Percentiles rank a stretch among this genome's conserved stretches.
These are phyloP conservation scores for Ochropacha duplaris DNA, from an alignment of 2,888 invertebrate genomes.

Conservation along the genomic window DNA sequence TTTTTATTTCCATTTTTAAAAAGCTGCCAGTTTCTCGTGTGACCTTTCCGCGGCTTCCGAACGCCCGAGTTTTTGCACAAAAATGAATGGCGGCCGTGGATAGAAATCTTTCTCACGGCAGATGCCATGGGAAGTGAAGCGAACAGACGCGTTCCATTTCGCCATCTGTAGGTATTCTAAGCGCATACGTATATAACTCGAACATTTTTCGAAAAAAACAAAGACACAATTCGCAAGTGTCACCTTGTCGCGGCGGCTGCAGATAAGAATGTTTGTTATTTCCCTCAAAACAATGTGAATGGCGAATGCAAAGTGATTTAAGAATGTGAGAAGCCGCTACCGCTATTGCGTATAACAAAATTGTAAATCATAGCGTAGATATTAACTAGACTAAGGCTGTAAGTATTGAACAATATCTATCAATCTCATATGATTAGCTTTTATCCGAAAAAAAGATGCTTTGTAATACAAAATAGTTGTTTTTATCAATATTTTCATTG, in stretches of 20 bases:
- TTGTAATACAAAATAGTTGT: no score
- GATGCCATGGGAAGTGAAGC: slow-evolving; percentile 65
- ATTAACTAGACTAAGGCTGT: no score
- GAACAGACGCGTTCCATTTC: slow-evolving; percentile 37
- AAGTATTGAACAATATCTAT: not conserved
- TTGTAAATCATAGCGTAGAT: not conserved
- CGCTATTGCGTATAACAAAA: not conserved
- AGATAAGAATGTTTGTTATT: slow-evolving; percentile 4
- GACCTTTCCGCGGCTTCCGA: slow-evolving; percentile 68
- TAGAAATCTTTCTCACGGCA: slow-evolving; percentile 78
- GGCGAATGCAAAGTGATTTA: not conserved
- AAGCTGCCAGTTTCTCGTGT: slow-evolving; percentile 65
- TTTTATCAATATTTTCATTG: no score
- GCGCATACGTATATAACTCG: not conserved
- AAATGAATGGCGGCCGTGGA: slow-evolving; percentile 67
- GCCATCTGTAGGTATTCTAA: slow-evolving; percentile 9
- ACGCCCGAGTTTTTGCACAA: slow-evolving; percentile 65
- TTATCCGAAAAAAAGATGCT: not conserved
- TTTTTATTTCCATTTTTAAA: slow-evolving; percentile 35
- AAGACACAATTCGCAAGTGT: slow-evolving; percentile 3
- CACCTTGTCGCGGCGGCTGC: slow-evolving; percentile 1
- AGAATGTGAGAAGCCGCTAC: not conserved
- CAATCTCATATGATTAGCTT: not conserved
- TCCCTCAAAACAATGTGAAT: slow-evolving; percentile 1
- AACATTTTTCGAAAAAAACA: not conserved